phyloP scores from a whole-genome alignment of 2,113 vertebrate genomes.

The Silurus glanis region DNA sequence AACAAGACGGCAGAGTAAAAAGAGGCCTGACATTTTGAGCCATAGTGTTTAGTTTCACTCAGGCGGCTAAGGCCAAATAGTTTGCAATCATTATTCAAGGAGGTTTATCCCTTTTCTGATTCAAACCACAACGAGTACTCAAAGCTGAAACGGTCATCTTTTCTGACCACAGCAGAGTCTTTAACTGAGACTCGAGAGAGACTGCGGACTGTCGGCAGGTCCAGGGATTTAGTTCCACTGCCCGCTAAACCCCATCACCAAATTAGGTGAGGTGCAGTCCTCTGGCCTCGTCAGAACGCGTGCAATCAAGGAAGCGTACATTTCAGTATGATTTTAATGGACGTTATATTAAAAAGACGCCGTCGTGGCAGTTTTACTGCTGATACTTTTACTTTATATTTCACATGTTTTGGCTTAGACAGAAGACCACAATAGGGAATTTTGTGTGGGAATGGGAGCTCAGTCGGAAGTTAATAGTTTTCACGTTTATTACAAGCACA shows the following conservation, averaged over 20 bases:
- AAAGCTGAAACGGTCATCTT: conserved; percentile 62
- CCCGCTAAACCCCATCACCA: conserved; percentile 66
- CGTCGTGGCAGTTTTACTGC: background rate
- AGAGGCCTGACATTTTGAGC: conserved; percentile 63
- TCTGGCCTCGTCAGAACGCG: conserved; percentile 47
- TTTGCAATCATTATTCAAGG: conserved; percentile 69
- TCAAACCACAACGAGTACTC: conserved; percentile 65
- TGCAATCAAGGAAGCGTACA: conserved; percentile 38
- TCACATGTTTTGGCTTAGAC: conserved; percentile 8
- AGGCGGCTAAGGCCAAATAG: conserved; percentile 66
- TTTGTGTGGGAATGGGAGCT: conserved; percentile 40
- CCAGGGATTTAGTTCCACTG: conserved; percentile 58
- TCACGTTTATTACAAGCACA: conserved; percentile 65
- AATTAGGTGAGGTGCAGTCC: conserved; percentile 63
- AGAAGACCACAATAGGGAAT: conserved; percentile 24
- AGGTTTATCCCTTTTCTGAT: conserved; percentile 67
- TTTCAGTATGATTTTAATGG: conserved; percentile 48
- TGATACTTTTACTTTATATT: conserved; percentile 20
- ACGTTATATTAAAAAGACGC: conserved; percentile 16
- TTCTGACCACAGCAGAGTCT: conserved; percentile 55
- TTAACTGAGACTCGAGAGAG: conserved; percentile 49
- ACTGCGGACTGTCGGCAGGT: conserved; percentile 65
- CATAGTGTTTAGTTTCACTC: conserved; percentile 68
- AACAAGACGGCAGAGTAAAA: conserved; percentile 56
- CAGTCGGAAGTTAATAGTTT: conserved; percentile 68